phyloP scores from a whole-genome alignment of 2,888 invertebrate genomes.

The Ophion costatus region DNA sequence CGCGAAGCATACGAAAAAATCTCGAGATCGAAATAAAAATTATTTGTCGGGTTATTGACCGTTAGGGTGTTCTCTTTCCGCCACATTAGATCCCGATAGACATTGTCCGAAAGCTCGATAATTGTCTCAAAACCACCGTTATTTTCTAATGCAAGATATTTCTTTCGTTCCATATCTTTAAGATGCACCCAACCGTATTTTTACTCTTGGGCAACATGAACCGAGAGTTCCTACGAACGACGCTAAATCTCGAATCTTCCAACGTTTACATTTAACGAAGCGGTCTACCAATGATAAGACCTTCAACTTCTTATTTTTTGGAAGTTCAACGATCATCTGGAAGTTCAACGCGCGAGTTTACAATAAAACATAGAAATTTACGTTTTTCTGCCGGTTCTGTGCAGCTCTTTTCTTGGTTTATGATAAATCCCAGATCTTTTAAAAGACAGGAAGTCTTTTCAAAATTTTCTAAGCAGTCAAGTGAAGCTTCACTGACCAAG shows the following conservation, averaged over 20 bases:
- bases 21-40: slow-evolving; percentile 8
- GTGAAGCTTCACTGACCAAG: slow-evolving; percentile 12
- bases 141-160: slow-evolving; percentile 5
- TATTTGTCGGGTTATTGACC: slow-evolving; percentile 24
- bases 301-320: slow-evolving; percentile 23
- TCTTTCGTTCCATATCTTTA: slow-evolving; percentile 22
- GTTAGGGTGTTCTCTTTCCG: slow-evolving; percentile 20
- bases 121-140: slow-evolving; percentile 17
- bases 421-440: slow-evolving; percentile 32
- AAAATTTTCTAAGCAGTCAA: slow-evolving; percentile 5
- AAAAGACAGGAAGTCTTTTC: slow-evolving; percentile 8
- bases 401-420: slow-evolving; percentile 41
- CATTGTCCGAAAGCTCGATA: neutral
- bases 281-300: neutral
- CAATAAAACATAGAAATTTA: slow-evolving; percentile 32
- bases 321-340: slow-evolving; percentile 34
- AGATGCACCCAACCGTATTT: slow-evolving; percentile 34
- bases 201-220: slow-evolving; percentile 5
- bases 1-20: slow-evolving; percentile 55
- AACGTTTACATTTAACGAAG: neutral
- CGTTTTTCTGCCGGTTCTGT: neutral
- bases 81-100: slow-evolving; percentile 10
- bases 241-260: slow-evolving; percentile 32
- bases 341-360: slow-evolving; percentile 22
- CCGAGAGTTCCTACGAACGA: slow-evolving; percentile 24